Base-by-base conservation (phyloP, 1,140 invertebrate genomes). In the Portunus trituberculatus region DNA sequence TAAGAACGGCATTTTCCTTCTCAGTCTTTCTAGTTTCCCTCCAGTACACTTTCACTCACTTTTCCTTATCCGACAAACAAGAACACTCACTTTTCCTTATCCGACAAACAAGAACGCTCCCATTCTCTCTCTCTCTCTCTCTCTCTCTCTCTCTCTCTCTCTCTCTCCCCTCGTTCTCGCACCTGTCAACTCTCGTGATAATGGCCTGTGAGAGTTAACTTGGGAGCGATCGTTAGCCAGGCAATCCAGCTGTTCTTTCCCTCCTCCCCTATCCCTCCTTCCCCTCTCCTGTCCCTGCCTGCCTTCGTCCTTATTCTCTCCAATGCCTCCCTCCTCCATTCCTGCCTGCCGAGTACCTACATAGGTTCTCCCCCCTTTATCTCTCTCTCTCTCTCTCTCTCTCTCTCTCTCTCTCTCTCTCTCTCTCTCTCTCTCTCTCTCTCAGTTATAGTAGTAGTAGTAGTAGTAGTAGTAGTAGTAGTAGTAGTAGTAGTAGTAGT, bases 351-450 rank as follows among this genome's bases (percentile, higher is more conserved):
- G 14, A n/a, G 28, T 25, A 20, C 86, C n/a, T 28, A 29, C 29
- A 20, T 12, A 29, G n/a, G 14, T 28, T 76, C 59, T 76, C 59
- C 14, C 48, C 14, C 20, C 59, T 76, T 20, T 76, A 7, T 76
- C 59, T 76, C 59, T 76, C 59, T 76, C 59, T 76, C 59, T 76
- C 59, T 76, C 67, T 8, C 67, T 76, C 67, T 76, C 67, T 76
- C 67, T 76, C 67, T 76, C 67, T 76, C 67, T 76, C 67, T 76
- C n/a, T n/a, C n/a, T 88, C 86, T 88, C 86, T 88, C 86, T 88
- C 86, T 88, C 86, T 88, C 86, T 88, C 86, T 88, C 86, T 88
- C 86, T 88, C 86, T 88, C 86, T 88, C 86, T 46, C 86, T 46
- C 31, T 46, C 86, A 2, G 4, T 20, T 2, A 32, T 28, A 88